A percentile compares a stretch with the other conserved stretches of the same genome.
phyloP scores from a whole-genome alignment of 2,888 invertebrate species.

The Oasisia sp. region DNA sequence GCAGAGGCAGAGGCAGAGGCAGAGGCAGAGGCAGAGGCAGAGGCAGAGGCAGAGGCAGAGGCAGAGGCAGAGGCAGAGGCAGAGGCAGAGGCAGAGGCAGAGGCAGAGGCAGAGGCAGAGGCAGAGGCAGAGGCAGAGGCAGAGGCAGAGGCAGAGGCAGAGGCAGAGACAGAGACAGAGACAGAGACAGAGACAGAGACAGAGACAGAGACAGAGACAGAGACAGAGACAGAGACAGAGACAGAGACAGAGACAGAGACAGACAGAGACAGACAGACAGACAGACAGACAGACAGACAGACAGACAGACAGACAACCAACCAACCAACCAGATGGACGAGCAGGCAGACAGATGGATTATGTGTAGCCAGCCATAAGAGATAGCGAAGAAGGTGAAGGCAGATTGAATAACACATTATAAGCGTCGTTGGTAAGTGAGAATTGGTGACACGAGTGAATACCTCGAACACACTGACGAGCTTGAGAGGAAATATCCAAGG shows the following conservation, averaged over 20 bases:
- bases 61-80: constrained; percentile 24
- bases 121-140: constrained; percentile 24
- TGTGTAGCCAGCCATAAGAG: too few species aligned
- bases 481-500: constrained; percentile 19
- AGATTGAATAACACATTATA: background rate
- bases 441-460: background rate
- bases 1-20: background rate
- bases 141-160: constrained; percentile 21
- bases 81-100: constrained; percentile 26
- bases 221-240: constrained; percentile 19
- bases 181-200: constrained; percentile 27
- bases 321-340: background rate
- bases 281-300: constrained; percentile 22
- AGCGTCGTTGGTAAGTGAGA: background rate
- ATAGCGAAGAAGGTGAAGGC: background rate
- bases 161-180: constrained; percentile 23
- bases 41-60: constrained; percentile 26
- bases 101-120: constrained; percentile 25
- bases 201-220: constrained; percentile 27
- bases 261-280: constrained; percentile 24
- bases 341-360: background rate
- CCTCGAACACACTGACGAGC: constrained; percentile 24
- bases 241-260: background rate
- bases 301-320: background rate
- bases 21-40: constrained; percentile 24